A percentile compares a stretch with the other conserved stretches of the same genome.
Conservation (phyloP, 2,113 vertebrate species). For the Limnothrissa miodon region DNA sequence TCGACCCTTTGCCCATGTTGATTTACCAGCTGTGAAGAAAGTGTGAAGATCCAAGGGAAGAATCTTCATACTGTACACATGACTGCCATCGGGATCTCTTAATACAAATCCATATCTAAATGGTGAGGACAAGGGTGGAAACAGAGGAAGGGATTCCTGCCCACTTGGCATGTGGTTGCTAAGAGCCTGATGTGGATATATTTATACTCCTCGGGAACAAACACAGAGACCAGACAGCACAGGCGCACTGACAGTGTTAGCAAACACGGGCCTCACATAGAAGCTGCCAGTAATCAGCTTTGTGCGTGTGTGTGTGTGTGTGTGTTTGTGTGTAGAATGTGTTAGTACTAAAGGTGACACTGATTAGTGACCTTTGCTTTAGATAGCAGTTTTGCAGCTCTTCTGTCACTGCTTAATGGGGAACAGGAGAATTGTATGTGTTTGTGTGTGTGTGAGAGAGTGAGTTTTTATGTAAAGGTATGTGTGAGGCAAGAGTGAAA, state of each 20-base stretch:
- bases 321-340: neutral
- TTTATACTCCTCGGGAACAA: neutral
- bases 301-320: neutral
- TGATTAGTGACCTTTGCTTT: neutral
- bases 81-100: too few species aligned
- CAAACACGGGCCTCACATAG: neutral
- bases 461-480: neutral
- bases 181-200: neutral
- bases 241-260: neutral
- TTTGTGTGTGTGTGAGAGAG: neutral
- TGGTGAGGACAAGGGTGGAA: neutral
- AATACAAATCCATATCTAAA: neutral
- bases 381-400: neutral
- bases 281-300: neutral
- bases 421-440: neutral
- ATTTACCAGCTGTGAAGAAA: too few species aligned
- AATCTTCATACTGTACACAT: too few species aligned
- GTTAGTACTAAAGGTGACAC: neutral
- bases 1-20: neutral
- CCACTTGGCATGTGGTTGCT: neutral
- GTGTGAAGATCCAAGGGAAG: too few species aligned
- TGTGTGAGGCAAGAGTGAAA: neutral
- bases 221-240: neutral
- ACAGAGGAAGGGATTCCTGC: neutral
- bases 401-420: neutral